Base-by-base conservation (phyloP, 1,140 invertebrate species). In the Meloidogyne floridensis region DNA sequence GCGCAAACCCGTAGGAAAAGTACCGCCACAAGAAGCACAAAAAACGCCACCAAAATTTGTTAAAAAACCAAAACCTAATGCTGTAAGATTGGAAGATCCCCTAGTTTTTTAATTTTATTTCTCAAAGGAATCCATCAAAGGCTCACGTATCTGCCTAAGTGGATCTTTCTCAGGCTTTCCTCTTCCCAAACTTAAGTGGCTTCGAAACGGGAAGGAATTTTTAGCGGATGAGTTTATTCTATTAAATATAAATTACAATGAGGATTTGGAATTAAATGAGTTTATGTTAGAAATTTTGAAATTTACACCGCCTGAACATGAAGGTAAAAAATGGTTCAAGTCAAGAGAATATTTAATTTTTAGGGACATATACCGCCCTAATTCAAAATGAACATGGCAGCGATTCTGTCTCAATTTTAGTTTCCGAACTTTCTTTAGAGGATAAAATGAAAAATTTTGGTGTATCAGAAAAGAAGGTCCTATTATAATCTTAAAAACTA, bases 251-350 rank as follows among this genome's bases (percentile, higher is more conserved):
- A 65, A 79, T 32, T 79, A 71, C 9, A 79, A 79, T 32, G 54
- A 65, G 53, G 77, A 79, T 72, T 51, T 79, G 10, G 43, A 7
- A 18, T 43, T 72, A 42, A 69, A 47, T 0, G 77, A 79, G 51
- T 79, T 79, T 18, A 79, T 79, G 77, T 18, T 79, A 51, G 77
- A 79, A 43, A 79, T 79, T 42, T 53, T 79, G 7, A 54, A 69
- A 5, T 79, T 79, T 20, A 71, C 9, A 6, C 59, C 77, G 3
- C 11, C 77, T 4, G 77, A 79, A 79, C 77, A 79, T 79, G 69
- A 69, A 69, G 77, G 77, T 79, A 15, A 54, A 6, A 32, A 56
- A 53, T 10, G 15, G 11, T 20, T 56, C 13, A 70, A 13, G 3
- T 11, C 7, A 10, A 20, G 20, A 20, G 20, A 20, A 20, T 20